Base-by-base conservation (phyloP, 2,888 invertebrate genomes). In the Diachrysia chrysitis region DNA sequence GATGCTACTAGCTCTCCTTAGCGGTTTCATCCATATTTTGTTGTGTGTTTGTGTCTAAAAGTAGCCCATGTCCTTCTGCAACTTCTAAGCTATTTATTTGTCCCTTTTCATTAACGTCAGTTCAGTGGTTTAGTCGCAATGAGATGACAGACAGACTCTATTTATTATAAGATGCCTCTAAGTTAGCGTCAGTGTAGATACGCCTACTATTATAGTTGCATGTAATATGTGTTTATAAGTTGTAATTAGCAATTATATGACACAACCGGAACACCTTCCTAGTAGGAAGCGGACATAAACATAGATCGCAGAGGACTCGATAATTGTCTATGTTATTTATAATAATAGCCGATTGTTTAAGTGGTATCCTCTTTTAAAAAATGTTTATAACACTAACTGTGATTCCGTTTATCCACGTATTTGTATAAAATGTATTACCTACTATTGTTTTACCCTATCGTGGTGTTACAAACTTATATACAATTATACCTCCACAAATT, bases 261-360 rank as follows among this genome's bases (percentile, higher is more conserved):
- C 81, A 80, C 66, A 78, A 66, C 74, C 79, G 81, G 81, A 81
- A 80, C 78, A 69, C 56, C 32, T 55, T 67, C 21, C 3, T 10
- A 51, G 32, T 56, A 78, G 80, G 80, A 80, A 80, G 81, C 74
- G 81, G 80, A 78, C 32, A 64, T 73, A 37, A 21, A 42, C 66
- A 61, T 58, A 68, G 58, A 73, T 73, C 66, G 69, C 58, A 66
- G 60, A 65, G 61, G n/a, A n/a, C n/a, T n/a, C n/a, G n/a, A n/a
- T n/a, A n/a, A n/a, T n/a, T n/a, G 66, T 77, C 67, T 80, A 57
- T 65, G 63, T 56, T 66, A 69, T 46, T 21, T 62, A 64, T 32
- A 63, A 51, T 60, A 66, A 42, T 65, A 48, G 57, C 66, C 54
- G 57, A 54, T 48, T 67, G 51, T 35, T 53, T n/a, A 16, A 55